Evolutionary conservation across 2,113 vertebrate genomes (phyloP), one percentile per base, ranked within the genome.

Genomic region (Protobothrops flavoviridis): DNA sequence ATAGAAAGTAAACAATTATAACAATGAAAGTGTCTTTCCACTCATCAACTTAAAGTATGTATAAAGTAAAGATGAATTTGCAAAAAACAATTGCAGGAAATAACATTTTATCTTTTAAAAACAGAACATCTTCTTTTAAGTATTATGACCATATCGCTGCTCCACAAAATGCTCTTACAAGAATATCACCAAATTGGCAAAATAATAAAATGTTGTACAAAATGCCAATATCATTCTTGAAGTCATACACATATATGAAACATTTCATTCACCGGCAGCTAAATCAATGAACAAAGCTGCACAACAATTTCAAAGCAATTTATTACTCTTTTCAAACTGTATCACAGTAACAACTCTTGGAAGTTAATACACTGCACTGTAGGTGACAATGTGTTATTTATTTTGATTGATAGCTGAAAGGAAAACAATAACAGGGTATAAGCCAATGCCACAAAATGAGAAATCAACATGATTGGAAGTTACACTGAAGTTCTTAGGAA

Each of bases 321-420:
- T 96, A 96, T 96, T 95, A 93, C 95, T 96, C 91, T 96, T 95
- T 94, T 91, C 88, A 94, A 97, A 96, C 95, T 94, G 95, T 96
- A 52, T 93, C 87, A 93, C 85, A 94, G 61, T 26, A 95, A 96
- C 95, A 96, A 96, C 95, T 96, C 91, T 95, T 95, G 95, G 95
- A 97, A 97, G 90, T 95, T 91, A 96, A 96, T 95, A 87, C 95
- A 95, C 94, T 96, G 92, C 95, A 93, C 86, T 95, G 93, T 3
- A 94, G 56, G 89, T 93, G 91, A 87, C 29, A 92, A 91, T 2
- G 64, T n/a, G 24, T 64, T 64, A 29, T 64, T 64, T 64, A 64
- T 64, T 64, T 64, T 13, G 26, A 12, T 29, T 29, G 12, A 69
- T 29, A 69, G n/a, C 64, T 69, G 64, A 69, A 69, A 69, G 61